phyloP scores from a whole-genome alignment of 37 sponge, comb jelly and placozoan genomes.

The Oscarella lobularis region DNA sequence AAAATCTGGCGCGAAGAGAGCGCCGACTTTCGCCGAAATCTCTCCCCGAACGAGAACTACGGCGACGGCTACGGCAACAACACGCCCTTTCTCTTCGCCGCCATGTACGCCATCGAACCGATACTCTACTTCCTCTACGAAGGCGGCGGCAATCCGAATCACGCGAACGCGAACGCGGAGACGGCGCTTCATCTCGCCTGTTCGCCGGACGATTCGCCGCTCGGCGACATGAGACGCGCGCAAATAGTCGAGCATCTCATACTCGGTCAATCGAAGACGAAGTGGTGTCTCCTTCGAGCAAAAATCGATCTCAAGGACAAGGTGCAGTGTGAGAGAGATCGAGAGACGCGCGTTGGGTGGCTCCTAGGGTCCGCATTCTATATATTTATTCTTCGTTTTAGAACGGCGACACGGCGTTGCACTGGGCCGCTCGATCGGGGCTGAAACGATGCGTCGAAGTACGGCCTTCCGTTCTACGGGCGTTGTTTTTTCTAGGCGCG shows the following conservation, averaged over 20 bases:
- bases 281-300: too few species aligned
- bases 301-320: too few species aligned
- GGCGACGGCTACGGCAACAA: constrained; percentile 7
- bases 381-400: too few species aligned
- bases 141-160: constrained; percentile 8
- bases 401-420: constrained; percentile 53
- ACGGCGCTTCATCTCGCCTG: constrained; percentile 51
- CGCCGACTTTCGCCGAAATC: neutral
- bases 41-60: constrained; percentile 15
- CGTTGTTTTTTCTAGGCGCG: too few species aligned
- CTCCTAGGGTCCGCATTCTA: too few species aligned
- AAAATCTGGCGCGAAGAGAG: neutral
- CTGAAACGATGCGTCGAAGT: constrained; percentile 47
- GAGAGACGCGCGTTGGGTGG: too few species aligned
- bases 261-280: too few species aligned
- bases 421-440: constrained; percentile 37
- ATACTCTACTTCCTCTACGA: constrained; percentile 21
- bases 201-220: too few species aligned
- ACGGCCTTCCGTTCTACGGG: constrained; percentile 1
- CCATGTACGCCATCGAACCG: constrained; percentile 12
- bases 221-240: too few species aligned
- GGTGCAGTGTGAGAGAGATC: too few species aligned
- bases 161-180: constrained; percentile 13
- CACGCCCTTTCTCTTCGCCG: constrained; percentile 35
- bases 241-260: too few species aligned